phyloP scores from a whole-genome alignment of 2,888 invertebrate genomes.

The Salpingus planirostris region DNA sequence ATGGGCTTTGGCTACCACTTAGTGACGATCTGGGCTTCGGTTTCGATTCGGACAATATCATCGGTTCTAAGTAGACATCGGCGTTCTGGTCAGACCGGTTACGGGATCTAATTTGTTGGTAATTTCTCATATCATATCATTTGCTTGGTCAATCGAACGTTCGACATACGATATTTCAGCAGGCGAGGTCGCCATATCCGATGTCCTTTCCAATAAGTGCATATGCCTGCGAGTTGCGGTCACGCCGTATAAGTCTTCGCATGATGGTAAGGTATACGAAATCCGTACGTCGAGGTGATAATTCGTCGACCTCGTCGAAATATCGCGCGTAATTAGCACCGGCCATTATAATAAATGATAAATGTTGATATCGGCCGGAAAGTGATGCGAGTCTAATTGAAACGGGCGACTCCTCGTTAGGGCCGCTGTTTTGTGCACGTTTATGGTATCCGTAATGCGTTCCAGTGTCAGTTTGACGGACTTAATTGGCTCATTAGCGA shows the following conservation, averaged over 20 bases:
- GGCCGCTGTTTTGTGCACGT: conserved; percentile 19
- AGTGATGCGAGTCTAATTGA: conserved; percentile 19
- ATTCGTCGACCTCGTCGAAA: too few relatives aligned
- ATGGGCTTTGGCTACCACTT: too few relatives aligned
- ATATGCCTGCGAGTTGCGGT: conserved; percentile 17
- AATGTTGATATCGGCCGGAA: too few relatives aligned
- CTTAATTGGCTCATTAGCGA: conserved; percentile 27
- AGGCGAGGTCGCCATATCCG: conserved; percentile 13
- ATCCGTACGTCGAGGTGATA: too few relatives aligned
- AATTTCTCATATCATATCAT: conserved; percentile 42
- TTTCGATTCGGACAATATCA: too few relatives aligned
- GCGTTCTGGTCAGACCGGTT: too few relatives aligned
- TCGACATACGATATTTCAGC: conserved; percentile 23
- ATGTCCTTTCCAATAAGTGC: conserved; percentile 11
- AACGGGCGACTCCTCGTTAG: conserved; percentile 18
- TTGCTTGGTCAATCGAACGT: conserved; percentile 32
- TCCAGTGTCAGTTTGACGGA: conserved; percentile 21
- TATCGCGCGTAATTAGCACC: too few relatives aligned
- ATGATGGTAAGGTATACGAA: too few relatives aligned
- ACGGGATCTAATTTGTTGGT: conserved; percentile 40
- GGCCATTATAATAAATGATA: too few relatives aligned
- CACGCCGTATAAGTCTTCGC: conserved; percentile 20
- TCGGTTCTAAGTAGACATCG: too few relatives aligned
- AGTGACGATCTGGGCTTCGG: too few relatives aligned
- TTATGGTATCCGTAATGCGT: too few relatives aligned